Evolutionary conservation across 2,888 invertebrate genomes (phyloP).

Genomic region (Cephus runcator): DNA sequence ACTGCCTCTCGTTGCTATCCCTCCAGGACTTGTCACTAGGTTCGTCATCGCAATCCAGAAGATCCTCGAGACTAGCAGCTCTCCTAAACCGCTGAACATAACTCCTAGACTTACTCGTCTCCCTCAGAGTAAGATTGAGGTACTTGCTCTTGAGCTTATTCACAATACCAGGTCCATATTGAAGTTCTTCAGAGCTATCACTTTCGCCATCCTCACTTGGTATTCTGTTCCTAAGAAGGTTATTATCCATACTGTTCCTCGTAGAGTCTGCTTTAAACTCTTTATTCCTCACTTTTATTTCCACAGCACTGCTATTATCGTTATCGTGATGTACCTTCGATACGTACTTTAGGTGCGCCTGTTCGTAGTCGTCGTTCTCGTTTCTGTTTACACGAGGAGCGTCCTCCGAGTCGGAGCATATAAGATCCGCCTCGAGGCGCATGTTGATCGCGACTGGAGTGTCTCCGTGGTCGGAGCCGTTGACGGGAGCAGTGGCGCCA

Average conservation of each 20-base stretch:
- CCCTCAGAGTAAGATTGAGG: constrained; percentile 85
- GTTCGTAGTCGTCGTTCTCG: constrained; percentile 34
- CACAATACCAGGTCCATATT: constrained; percentile 93
- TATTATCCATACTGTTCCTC: constrained; percentile 14
- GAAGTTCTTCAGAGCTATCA: constrained; percentile 80
- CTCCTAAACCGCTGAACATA: constrained; percentile 78
- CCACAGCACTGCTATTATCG: background rate
- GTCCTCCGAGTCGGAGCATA: constrained; percentile 53
- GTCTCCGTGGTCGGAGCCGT: constrained; percentile 51
- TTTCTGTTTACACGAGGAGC: constrained; percentile 39
- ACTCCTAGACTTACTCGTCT: constrained; percentile 72
- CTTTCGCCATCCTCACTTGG: constrained; percentile 64
- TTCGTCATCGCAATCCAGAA: constrained; percentile 76
- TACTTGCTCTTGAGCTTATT: constrained; percentile 88
- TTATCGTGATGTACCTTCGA: constrained; percentile 25
- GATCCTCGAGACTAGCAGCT: constrained; percentile 86
- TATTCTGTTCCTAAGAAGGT: constrained; percentile 8
- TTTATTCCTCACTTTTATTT: constrained; percentile 34
- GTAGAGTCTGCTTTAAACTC: constrained; percentile 67
- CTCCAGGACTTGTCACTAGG: constrained; percentile 8
- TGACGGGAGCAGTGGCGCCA: constrained; percentile 51
- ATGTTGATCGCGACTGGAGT: constrained; percentile 61
- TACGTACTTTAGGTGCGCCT: constrained; percentile 16
- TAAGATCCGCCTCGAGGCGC: constrained; percentile 58
- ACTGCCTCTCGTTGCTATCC: constrained; percentile 36